Conservation (phyloP, 2,797 vertebrate genomes). For the Poeciliopsis paucimaculata region DNA sequence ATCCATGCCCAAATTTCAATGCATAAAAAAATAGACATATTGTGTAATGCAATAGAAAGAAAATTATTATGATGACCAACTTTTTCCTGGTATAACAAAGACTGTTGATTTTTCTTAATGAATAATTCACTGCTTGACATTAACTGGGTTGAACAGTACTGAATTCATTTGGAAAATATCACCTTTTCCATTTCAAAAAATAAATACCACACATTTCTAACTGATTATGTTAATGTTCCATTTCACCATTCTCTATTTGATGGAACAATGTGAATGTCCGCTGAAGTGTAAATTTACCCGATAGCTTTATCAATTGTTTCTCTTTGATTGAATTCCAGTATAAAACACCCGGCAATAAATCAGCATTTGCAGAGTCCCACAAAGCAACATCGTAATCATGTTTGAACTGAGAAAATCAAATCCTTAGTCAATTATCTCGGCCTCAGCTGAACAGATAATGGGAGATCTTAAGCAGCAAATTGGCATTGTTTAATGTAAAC, state of each 20-base stretch:
- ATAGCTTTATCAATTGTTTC: slow-evolving; percentile 63
- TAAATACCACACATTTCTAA: background rate
- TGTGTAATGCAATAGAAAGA: slow-evolving; percentile 27
- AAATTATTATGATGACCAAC: slow-evolving; percentile 1
- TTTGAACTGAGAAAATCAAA: slow-evolving; percentile 78
- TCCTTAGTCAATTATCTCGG: slow-evolving; percentile 77
- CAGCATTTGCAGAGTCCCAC: slow-evolving; percentile 68
- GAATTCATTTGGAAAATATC: background rate
- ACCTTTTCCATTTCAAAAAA: background rate
- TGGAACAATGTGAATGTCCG: slow-evolving; percentile 26
- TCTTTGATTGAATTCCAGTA: slow-evolving; percentile 66
- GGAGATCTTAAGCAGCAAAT: slow-evolving; percentile 74
- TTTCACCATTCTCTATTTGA: slow-evolving; percentile 26
- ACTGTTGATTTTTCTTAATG: background rate
- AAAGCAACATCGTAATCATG: slow-evolving; percentile 72
- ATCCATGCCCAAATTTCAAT: background rate
- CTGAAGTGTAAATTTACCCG: slow-evolving; percentile 40
- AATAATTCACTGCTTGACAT: background rate
- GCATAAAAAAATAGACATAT: background rate
- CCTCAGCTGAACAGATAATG: slow-evolving; percentile 72
- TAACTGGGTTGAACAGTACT: background rate
- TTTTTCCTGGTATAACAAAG: background rate
- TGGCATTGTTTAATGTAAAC: slow-evolving; percentile 78
- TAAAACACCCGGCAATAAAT: slow-evolving; percentile 66
- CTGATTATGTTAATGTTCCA: slow-evolving; percentile 27